Percentiles rank a stretch among this genome's conserved stretches.
Conservation (phyloP, 1,140 invertebrate genomes). For the Hylaeus volcanicus region DNA sequence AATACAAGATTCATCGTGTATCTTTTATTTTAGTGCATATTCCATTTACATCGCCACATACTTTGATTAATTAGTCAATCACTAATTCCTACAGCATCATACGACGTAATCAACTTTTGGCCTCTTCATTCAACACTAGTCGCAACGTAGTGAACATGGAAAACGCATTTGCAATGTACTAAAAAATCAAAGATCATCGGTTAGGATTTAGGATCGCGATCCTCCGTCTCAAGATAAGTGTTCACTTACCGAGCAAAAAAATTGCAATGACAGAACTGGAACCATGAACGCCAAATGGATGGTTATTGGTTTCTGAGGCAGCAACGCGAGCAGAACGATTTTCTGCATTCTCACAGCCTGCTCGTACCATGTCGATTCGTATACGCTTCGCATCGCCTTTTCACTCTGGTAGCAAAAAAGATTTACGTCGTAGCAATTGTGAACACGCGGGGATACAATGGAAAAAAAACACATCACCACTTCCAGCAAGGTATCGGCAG, state of each 20-base stretch:
- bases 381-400: conserved; percentile 29
- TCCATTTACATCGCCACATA: too few relatives aligned
- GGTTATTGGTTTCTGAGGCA: conserved; percentile 44
- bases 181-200: background rate
- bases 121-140: background rate
- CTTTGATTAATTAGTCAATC: too few relatives aligned
- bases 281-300: conserved; percentile 49
- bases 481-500: conserved; percentile 53
- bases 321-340: conserved; percentile 21
- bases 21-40: too few relatives aligned
- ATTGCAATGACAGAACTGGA: conserved; percentile 56
- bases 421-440: background rate
- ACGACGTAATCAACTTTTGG: background rate
- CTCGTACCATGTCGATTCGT: conserved; percentile 49
- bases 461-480: conserved; percentile 44
- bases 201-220: background rate
- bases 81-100: too few relatives aligned
- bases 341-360: conserved; percentile 14
- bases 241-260: conserved; percentile 53
- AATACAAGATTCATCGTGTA: too few relatives aligned
- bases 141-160: conserved; percentile 22
- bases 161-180: conserved; percentile 20
- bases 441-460: background rate
- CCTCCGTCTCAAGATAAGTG: background rate
- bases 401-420: conserved; percentile 4